Evolutionary conservation across 2,797 vertebrate genomes (phyloP), one percentile per base, ranked within the genome.

Genomic region (Onychomys torridus): DNA sequence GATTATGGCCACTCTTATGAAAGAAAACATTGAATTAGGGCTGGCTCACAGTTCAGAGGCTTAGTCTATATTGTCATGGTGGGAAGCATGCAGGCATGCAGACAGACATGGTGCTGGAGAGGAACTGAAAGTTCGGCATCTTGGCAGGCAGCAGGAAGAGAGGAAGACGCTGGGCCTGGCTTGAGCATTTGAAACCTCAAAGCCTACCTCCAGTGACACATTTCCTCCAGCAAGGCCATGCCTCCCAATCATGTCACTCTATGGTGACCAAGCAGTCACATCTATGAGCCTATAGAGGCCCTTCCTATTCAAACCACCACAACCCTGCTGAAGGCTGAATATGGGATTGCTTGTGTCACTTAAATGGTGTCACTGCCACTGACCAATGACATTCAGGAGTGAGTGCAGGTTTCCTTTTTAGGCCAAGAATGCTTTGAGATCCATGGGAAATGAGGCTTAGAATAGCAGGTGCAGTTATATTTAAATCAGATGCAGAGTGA

Each of bases 371-470:
- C 21, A 89, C 40, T 46, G 0, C 71, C 78, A 12, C 57, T 92
- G 32, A 57, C 73, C 59, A 55, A 34, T 67, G 90, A 43, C 69
- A 71, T 96, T 95, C 87, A 91, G 75, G 65, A 81, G 63, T 78
- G 27, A 78, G 49, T 5, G 3, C 4, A 82, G 17, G 13, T 92
- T 95, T 95, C 16, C 0, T 65, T 76, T 81, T 93, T 46, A 89
- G 46, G 55, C 37, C 19, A 73, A 88, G 69, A 95, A 92, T 95
- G 94, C 78, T 78, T 76, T 90, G 65, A 95, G 37, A n/a, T 61
- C 29, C 84, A 67, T 88, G 61, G 52, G 65, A 52, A 94, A 21
- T 27, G 37, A 95, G 34, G 32, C 59, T 92, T n/a, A 92, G 83
- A 92, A 59, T 78, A 88, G 43, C n/a, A n/a, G 3, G 17, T 71